Base-by-base conservation (phyloP, 2,113 vertebrate species). In the Pipa parva region DNA sequence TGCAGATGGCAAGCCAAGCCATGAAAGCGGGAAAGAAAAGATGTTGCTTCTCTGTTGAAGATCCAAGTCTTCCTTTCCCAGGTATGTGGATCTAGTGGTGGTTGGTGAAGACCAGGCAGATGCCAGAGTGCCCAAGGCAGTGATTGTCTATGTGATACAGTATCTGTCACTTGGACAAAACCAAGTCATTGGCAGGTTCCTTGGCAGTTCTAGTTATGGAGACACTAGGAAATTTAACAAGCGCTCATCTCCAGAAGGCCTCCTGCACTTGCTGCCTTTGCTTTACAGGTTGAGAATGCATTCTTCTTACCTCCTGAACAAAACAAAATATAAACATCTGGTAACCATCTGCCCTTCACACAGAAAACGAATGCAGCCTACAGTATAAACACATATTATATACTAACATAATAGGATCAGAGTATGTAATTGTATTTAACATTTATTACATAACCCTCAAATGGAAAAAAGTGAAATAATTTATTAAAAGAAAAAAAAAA, bases 171-270 rank as follows among this genome's bases (percentile, higher is more conserved):
- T 79, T 83, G 77, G 81, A 84, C 88, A 54, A 74, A 81, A 59
- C 26, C 78, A 78, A 74, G 78, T 84, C 80, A 78, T 68, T 61
- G 75, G 73, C 72, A 69, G 79, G 77, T 81, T 84, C 88, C 82
- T 74, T 54, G 76, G 78, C 83, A 74, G 77, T 60, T 75, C 10
- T 73, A 80, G 82, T 85, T 80, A 79, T 84, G 84, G 77, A 84
- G 86, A 81, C 74, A 79, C 76, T 78, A 80, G 81, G 82, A 77
- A 78, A 81, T 81, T 93, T 92, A 98, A 83, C 94, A 97, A 90
- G 97, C 94, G 92, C 97, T 95, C 97, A 96, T 97, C 90, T 98
- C 94, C 75, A 96, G 90, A 83, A 96, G 92, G 82, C 94, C 92
- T 83, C 92, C 95, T 71, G 92, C 88, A 87, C 93, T 87, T 76